These are phyloP conservation scores for Pelodiscus sinensis DNA, from an alignment of 2,113 vertebrate species.

Conservation along the genomic window DNA sequence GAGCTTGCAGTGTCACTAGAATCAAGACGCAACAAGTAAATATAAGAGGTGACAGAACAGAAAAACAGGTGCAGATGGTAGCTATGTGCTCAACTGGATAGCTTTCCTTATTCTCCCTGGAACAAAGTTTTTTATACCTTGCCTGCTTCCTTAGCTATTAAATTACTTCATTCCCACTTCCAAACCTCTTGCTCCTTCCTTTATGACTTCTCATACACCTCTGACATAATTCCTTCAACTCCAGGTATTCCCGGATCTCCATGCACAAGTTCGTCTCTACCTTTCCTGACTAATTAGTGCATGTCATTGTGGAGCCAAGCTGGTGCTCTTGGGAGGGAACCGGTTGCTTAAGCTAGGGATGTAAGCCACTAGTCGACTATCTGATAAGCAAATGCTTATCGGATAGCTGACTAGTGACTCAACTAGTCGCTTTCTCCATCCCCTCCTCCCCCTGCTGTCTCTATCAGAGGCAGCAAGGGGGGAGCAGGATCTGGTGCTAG, in stretches of 20 bases:
- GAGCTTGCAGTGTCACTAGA: neutral
- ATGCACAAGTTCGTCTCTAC: neutral
- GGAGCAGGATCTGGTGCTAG: no score
- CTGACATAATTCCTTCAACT: neutral
- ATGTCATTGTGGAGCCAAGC: rapidly evolving
- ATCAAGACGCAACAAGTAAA: neutral
- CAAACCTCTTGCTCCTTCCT: neutral
- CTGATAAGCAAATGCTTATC: no score
- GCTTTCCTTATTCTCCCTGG: neutral
- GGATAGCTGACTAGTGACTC: no score
- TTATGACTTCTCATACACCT: neutral
- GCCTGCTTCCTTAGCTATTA: neutral
- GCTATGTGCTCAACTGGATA: neutral
- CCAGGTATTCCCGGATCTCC: neutral
- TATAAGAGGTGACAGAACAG: neutral
- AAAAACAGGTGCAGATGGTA: neutral
- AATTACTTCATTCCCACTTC: neutral
- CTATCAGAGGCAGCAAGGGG: no score
- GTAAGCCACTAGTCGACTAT: no score
- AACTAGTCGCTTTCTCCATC: no score
- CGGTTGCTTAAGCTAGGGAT: neutral
- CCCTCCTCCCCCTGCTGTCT: no score
- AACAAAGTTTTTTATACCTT: neutral
- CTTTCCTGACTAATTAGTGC: neutral
- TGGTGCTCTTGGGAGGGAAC: neutral